Base-by-base conservation (phyloP, 2,797 vertebrate species). In the Malurus splendens region DNA sequence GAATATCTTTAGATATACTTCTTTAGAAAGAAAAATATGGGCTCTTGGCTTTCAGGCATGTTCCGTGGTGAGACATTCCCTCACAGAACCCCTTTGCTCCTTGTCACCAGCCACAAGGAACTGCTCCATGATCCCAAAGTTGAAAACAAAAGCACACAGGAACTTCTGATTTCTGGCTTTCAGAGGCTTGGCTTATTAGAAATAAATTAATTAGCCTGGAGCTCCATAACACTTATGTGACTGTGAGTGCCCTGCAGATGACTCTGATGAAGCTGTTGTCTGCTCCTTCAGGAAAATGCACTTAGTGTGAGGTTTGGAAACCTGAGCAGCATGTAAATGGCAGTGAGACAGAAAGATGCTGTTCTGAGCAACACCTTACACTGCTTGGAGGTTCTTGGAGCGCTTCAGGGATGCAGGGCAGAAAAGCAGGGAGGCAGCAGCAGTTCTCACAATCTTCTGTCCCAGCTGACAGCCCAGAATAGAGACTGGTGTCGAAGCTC, bases 251-350 rank as follows among this genome's bases (percentile, higher is more conserved):
- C 72, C 56, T 93, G 90, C 86, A 95, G 95, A 93, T 90, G 91
- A 92, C 60, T 94, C 92, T 78, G 93, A 95, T 82, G 75, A 93
- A 96, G 92, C 86, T 94, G 93, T 64, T 80, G 45, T 92, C 92
- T 90, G 82, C 66, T 94, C 92, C 95, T 94, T 93, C 36, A 89
- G 86, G 94, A 95, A 87, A 50, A 92, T 86, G 12, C 87, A 92
- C 89, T 93, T 94, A 90, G 88, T 77, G 82, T 70, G 80, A 93
- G 86, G 59, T 92, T 96, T 96, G 90, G 83, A 96, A 96, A 95
- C 91, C 91, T 86, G 91, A 96, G 89, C 90, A 87, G 94, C 66
- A 84, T 96, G 95, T 71, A 93, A 96, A 96, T 89, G 84, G 94
- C 78, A 85, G 61, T 62, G 84, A 94, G 94, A 90, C 87, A 80